Conservation (phyloP, 2,113 vertebrate genomes). For the Podocnemis expansa region DNA sequence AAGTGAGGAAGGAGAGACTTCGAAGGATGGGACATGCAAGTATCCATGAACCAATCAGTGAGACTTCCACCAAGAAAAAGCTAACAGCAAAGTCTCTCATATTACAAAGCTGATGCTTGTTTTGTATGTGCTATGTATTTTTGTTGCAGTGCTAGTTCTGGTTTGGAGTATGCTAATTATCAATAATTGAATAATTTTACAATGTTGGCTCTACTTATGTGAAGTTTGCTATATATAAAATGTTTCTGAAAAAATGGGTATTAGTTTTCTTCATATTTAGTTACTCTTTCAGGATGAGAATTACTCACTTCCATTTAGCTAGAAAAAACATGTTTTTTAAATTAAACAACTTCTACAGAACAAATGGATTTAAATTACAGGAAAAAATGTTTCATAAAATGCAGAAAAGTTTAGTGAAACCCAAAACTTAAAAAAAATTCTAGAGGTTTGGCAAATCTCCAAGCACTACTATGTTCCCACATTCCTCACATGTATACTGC, state of each 20-base stretch:
- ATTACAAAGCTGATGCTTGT: background rate
- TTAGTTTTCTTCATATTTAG: conserved; percentile 29
- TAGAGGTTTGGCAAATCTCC: background rate
- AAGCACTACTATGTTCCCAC: background rate
- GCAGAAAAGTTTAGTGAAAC: background rate
- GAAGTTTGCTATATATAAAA: background rate
- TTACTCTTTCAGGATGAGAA: conserved; percentile 5
- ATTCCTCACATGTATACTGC: background rate
- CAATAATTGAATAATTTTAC: background rate
- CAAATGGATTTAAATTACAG: conserved; percentile 24
- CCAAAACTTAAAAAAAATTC: background rate
- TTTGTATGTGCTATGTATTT: background rate
- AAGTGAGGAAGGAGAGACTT: background rate
- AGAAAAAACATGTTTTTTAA: conserved; percentile 46
- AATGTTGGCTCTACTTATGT: background rate
- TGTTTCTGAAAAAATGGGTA: background rate
- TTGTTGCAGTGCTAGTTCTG: background rate
- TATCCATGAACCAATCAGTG: background rate
- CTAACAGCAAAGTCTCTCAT: background rate
- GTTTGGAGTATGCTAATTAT: background rate
- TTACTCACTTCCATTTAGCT: conserved; percentile 41
- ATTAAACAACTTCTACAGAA: conserved; percentile 35
- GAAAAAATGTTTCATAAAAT: background rate
- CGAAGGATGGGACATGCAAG: background rate
- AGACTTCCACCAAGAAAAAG: background rate